Evolutionary conservation across 1,140 invertebrate species (phyloP).

Genomic region (Zaprionus kolodkinae): DNA sequence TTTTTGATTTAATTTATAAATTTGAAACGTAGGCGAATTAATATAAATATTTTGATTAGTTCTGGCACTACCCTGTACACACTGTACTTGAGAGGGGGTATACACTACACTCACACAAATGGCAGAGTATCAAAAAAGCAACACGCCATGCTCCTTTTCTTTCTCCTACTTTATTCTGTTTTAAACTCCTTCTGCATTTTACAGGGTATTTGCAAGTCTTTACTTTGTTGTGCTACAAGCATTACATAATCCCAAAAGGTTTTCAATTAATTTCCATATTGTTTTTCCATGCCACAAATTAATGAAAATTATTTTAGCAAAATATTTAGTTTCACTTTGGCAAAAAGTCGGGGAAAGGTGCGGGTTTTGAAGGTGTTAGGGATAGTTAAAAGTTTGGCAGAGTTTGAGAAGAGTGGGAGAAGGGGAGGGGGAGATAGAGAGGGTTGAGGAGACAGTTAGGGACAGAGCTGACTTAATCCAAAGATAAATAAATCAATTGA

Average conservation of each 20-base stretch:
- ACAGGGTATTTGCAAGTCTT: background rate
- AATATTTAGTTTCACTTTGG: background rate
- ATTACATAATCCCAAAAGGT: background rate
- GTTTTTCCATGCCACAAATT: background rate
- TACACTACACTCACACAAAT: background rate
- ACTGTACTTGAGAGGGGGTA: background rate
- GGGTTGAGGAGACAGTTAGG: background rate
- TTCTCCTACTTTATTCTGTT: background rate
- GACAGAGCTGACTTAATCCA: too few species aligned
- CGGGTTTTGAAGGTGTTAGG: background rate
- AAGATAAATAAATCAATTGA: too few species aligned
- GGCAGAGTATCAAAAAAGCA: too few species aligned
- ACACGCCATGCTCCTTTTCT: background rate
- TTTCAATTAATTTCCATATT: background rate
- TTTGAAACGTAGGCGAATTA: background rate
- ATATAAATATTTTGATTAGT: background rate
- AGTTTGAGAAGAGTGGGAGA: background rate
- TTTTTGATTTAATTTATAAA: constrained; percentile 3
- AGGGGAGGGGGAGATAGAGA: background rate
- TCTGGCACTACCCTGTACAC: background rate
- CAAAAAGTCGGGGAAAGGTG: background rate
- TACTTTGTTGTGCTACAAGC: background rate
- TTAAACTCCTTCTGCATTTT: background rate
- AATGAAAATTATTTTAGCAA: background rate
- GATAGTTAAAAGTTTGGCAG: background rate